Evolutionary conservation across 2,888 invertebrate species (phyloP).

Genomic region (Electrophaes corylata): DNA sequence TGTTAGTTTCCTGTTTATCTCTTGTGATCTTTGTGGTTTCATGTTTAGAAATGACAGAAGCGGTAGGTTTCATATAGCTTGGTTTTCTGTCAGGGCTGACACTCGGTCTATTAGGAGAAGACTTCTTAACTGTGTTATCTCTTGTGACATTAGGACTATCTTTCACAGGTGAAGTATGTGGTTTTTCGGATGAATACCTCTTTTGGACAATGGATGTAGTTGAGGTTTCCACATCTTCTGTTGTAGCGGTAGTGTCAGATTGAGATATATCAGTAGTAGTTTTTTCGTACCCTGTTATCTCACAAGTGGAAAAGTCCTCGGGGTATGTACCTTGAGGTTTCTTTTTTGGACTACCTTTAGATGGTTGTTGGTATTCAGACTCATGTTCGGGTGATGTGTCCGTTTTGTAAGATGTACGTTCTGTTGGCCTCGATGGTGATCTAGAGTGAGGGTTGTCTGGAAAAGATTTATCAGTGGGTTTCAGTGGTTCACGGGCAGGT

Average conservation of each 20-base stretch:
- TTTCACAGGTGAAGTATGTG: conserved; percentile 6
- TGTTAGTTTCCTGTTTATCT: conserved; percentile 35
- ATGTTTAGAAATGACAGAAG: conserved; percentile 34
- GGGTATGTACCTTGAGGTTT: conserved; percentile 10
- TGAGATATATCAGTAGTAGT: conserved; percentile 22
- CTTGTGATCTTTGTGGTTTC: conserved; percentile 38
- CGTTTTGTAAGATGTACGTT: conserved; percentile 3
- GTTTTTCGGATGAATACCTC: conserved; percentile 19
- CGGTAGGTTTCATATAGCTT: conserved; percentile 39
- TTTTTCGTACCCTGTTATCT: conserved; percentile 22
- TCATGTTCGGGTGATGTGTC: conserved; percentile 23
- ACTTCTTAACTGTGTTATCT: conserved; percentile 26
- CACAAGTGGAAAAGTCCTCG: conserved; percentile 4
- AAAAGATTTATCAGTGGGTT: conserved; percentile 19
- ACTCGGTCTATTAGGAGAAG: conserved; percentile 26
- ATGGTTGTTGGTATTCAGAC: conserved; percentile 1
- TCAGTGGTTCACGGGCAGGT: conserved; percentile 18
- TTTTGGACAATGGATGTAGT: conserved; percentile 9
- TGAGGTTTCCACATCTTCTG: conserved; percentile 17
- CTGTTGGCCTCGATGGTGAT: conserved; percentile 15
- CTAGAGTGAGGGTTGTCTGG: conserved; percentile 18
- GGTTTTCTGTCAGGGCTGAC: conserved; percentile 47
- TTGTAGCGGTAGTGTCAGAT: conserved; percentile 20
- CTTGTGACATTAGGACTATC: conserved; percentile 11
- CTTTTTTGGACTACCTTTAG: conserved; percentile 3